Percentiles rank a stretch among this genome's conserved stretches.
Evolutionary conservation across 1,140 invertebrate genomes (phyloP).

Genomic region (Cyclargus thomasi): DNA sequence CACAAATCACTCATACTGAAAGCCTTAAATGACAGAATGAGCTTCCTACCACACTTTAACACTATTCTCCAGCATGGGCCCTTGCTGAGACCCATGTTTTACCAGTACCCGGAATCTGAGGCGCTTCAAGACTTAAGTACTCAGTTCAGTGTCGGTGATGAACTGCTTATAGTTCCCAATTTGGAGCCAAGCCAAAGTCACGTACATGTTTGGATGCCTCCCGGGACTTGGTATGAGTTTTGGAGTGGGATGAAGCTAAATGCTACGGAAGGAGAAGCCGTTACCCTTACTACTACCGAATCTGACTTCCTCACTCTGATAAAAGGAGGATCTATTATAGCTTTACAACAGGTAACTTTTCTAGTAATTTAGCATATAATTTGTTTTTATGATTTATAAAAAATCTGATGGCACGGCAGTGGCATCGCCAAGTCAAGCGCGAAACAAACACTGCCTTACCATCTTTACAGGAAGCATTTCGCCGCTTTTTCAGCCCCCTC

Average conservation of each 20-base stretch:
- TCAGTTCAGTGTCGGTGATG: constrained; percentile 58
- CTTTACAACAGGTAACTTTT: constrained; percentile 57
- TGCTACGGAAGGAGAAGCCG: constrained; percentile 39
- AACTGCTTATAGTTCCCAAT: constrained; percentile 57
- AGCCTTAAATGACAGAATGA: constrained; percentile 42
- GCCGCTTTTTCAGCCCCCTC: too few relatives aligned
- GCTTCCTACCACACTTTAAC: constrained; percentile 54
- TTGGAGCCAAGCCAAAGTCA: constrained; percentile 49
- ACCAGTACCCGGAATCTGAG: constrained; percentile 48
- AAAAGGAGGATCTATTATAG: constrained; percentile 48
- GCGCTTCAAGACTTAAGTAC: constrained; percentile 38
- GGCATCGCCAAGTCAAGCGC: too few relatives aligned
- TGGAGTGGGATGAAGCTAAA: constrained; percentile 48
- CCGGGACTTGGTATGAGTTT: constrained; percentile 60
- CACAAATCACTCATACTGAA: constrained; percentile 38
- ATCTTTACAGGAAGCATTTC: too few relatives aligned
- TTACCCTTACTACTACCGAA: constrained; percentile 53
- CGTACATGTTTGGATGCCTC: constrained; percentile 50
- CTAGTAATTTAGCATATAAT: too few relatives aligned
- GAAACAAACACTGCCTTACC: too few relatives aligned
- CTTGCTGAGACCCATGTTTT: constrained; percentile 63
- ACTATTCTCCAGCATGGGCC: constrained; percentile 56
- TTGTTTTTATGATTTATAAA: constrained; percentile 19
- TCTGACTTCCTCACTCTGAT: constrained; percentile 56
- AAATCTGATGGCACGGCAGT: too few relatives aligned